Base-by-base conservation (phyloP, 30 jellyfish, hydroid and myxozoan species). In the Mastigias papua region DNA sequence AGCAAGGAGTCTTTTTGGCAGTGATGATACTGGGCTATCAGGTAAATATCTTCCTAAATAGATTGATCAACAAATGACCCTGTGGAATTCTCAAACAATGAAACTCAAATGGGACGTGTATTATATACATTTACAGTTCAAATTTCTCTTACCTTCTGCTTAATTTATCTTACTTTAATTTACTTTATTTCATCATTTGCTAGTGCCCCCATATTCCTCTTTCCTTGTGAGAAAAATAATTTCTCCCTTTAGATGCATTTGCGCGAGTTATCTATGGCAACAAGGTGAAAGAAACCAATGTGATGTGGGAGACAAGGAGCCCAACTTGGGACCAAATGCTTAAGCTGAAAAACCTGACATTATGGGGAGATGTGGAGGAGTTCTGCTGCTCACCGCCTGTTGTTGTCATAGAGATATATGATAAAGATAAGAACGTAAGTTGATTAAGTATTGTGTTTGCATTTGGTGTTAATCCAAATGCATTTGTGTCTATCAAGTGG, bases 271-370 rank as follows among this genome's bases (percentile, higher is more conserved):
- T 92, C 31, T 92, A 84, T 62, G 73, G 90, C 62, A 61, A 73
- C 71, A 69, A 86, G 57, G 69, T 86, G 61, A 73, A 82, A 81
- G 94, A 86, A 35, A 86, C 98, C 1, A 67, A 86, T 21, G 90
- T 86, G 10, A 69, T 92, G 15, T 78, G 86, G 78, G 76, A 92
- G 46, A 92, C 98, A 48, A 82, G 98, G 27, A 86, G 90, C 50
- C 94, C 98, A 30, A 82, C 90, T 26, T 92, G 98, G 98, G 94
- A 92, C 51, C 96, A 80, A 50, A 92, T 87, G 94, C 34, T 82
- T 61, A 79, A 73, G 29, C 86, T 92, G 42, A 67, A 78, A 28
- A 76, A 87, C 48, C 64, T 92, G 72, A 57, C 78, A 15, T 33
- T 92, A 26, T 79, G 82, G 66, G 94, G 97, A 48, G 68, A 61